Percentiles rank a stretch among this genome's conserved stretches.
Evolutionary conservation across 2,797 vertebrate species (phyloP).

Genomic region (Megaceryle alcyon): DNA sequence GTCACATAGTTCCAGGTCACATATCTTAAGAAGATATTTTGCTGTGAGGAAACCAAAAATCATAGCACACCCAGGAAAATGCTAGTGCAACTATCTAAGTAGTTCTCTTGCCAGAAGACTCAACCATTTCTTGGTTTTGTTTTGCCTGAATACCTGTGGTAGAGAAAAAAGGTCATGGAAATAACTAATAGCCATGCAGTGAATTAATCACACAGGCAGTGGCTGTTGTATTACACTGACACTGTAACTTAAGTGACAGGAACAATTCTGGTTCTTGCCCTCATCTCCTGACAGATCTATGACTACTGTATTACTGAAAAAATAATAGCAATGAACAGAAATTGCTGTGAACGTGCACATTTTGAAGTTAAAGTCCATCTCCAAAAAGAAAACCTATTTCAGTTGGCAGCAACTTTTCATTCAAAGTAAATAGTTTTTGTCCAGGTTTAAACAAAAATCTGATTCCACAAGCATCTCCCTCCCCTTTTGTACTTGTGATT

Average conservation of each 20-base stretch:
- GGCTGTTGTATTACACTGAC: background rate
- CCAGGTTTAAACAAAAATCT: background rate
- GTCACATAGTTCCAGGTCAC: background rate
- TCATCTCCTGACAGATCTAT: background rate
- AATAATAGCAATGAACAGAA: background rate
- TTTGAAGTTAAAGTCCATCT: background rate
- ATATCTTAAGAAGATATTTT: background rate
- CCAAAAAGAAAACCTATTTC: background rate
- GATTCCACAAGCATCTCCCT: background rate
- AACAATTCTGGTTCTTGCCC: background rate
- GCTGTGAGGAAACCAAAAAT: background rate
- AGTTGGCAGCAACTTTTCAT: background rate
- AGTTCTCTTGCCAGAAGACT: background rate
- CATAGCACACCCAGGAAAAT: too few species aligned
- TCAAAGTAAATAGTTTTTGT: background rate
- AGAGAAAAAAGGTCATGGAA: background rate
- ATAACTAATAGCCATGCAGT: background rate
- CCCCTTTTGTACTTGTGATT: background rate
- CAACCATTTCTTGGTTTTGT: background rate
- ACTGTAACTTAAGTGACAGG: background rate
- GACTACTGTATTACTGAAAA: background rate
- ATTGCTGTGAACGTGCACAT: background rate
- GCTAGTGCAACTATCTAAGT: background rate
- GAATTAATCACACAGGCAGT: background rate
- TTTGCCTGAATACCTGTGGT: background rate